Evolutionary conservation across 2,888 invertebrate species (phyloP), one percentile per base, ranked within the genome.

Genomic region (Diarsia dahlii): DNA sequence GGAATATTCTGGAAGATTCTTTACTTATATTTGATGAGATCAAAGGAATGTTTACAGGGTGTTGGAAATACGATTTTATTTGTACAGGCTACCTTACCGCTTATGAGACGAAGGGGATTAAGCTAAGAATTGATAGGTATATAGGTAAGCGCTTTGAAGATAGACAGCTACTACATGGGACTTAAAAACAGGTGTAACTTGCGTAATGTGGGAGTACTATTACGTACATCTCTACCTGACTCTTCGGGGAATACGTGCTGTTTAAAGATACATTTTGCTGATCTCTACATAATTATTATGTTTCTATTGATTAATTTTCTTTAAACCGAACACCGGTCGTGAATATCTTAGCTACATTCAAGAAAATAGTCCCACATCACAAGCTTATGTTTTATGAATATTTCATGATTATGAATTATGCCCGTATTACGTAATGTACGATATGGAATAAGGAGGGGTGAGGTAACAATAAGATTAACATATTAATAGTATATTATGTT

Each of bases 301-400:
- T n/a, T n/a, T n/a, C n/a, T n/a, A n/a, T n/a, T n/a, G n/a, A n/a
- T n/a, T n/a, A n/a, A 39, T 39, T 3, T 39, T 39, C 39, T 39
- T 39, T 39, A 39, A 39, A 39, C 39, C 39, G 39, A 39, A 64
- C 62, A 69, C 65, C 46, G 60, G 63, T 70, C 52, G 70, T 58
- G 63, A 79, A 79, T 71, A 48, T 76, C 71, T 66, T 64, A 65
- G 62, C 52, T 65, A 78, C 65, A n/a, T n/a, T 70, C 70, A 80
- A 74, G 77, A 75, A 71, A 76, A n/a, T n/a, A 65, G 71, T 71
- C 70, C 73, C 63, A 66, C 58, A 64, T 50, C 72, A 87, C 81
- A 86, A 82, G 88, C 88, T 88, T 88, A 86, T 82, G 82, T 90
- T 90, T 87, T 90, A 92, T 93, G 91, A 91, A 93, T 93, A 93